A percentile compares a stretch with the other conserved stretches of the same genome.
phyloP scores from a whole-genome alignment of 2,888 invertebrate species.

The Plagodis pulveraria region DNA sequence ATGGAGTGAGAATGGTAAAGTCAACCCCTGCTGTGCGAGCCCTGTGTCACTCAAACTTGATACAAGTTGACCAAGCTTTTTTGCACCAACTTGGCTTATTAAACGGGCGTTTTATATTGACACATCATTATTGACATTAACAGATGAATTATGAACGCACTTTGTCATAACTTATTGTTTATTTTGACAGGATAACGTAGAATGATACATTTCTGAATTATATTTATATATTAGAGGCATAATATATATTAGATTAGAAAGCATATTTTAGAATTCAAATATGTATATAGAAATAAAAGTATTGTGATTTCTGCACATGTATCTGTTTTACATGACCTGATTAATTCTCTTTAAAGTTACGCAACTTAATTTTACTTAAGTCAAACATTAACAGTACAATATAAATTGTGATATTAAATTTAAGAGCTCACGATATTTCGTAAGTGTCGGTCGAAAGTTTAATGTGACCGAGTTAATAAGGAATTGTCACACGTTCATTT shows the following conservation, averaged over 20 bases:
- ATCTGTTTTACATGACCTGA: no score
- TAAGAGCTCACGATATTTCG: slow-evolving; percentile 6
- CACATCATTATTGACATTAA: slow-evolving; percentile 49
- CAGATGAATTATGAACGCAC: slow-evolving; percentile 35
- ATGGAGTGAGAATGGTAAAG: slow-evolving; percentile 68
- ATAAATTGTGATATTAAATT: slow-evolving; percentile 4
- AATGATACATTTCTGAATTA: slow-evolving; percentile 6
- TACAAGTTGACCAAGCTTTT: slow-evolving; percentile 48
- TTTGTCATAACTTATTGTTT: slow-evolving; percentile 30
- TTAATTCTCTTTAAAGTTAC: background rate
- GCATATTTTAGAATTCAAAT: no score
- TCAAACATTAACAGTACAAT: background rate
- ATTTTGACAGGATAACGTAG: slow-evolving; percentile 33
- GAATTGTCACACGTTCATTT: slow-evolving; percentile 3
- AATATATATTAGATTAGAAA: no score
- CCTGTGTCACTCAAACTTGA: slow-evolving; percentile 71
- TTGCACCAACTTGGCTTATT: slow-evolving; percentile 40
- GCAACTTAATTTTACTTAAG: background rate
- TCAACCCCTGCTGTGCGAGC: slow-evolving; percentile 63
- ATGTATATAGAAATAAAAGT: no score
- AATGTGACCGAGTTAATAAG: slow-evolving; percentile 28
- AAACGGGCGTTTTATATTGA: slow-evolving; percentile 46
- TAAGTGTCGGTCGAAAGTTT: slow-evolving; percentile 10
- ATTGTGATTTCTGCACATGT: no score
- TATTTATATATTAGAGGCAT: background rate